Evolutionary conservation across 1,140 invertebrate species (phyloP), one percentile per base, ranked within the genome.

Genomic region (Drosophila leontia): DNA sequence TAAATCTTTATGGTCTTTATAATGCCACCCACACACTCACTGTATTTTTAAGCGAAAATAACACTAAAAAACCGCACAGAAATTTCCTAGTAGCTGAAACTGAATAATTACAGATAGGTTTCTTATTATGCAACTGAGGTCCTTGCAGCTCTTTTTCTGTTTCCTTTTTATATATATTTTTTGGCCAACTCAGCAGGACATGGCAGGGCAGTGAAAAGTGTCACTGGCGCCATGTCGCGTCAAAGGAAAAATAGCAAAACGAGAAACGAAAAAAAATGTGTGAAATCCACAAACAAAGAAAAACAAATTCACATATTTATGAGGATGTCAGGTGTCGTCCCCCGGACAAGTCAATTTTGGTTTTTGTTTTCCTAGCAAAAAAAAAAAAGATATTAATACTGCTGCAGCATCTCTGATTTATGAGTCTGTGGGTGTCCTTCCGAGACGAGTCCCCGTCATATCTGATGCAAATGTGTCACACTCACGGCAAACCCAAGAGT

Each of bases 381-480:
- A 19, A 53, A 56, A 37, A 42, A 74, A 62, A 34, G 17, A 32
- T 11, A 11, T 12, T 3, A 11, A 32, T 51, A 29, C 12, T 32
- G 57, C 9, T 26, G 51, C 51, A 8, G 17, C 51, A 23, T 39
- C 62, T 50, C 75, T 84, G 80, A 87, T 87, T 88, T 87, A 87
- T 84, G 72, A 69, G 57, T 68, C 42, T 80, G 61, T 78, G 80
- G 76, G 77, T 78, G 83, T 87, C 84, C 84, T 88, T 84, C 56
- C 51, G 75, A 74, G 69, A 64, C 75, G 50, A 53, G 35, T 56
- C 35, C 65, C 68, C 39, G 56, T 87, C 84, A 83, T 88, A 90
- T 90, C 85, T 88, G 85, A 90, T 88, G 81, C 78, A 85, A 88
- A 90, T 90, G 78, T 88, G 85, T 88, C 85, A 90, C 84, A 88